A percentile compares a stretch with the other conserved stretches of the same genome.
Evolutionary conservation across 2,888 invertebrate genomes (phyloP).

Genomic region (Dioctria linearis): DNA sequence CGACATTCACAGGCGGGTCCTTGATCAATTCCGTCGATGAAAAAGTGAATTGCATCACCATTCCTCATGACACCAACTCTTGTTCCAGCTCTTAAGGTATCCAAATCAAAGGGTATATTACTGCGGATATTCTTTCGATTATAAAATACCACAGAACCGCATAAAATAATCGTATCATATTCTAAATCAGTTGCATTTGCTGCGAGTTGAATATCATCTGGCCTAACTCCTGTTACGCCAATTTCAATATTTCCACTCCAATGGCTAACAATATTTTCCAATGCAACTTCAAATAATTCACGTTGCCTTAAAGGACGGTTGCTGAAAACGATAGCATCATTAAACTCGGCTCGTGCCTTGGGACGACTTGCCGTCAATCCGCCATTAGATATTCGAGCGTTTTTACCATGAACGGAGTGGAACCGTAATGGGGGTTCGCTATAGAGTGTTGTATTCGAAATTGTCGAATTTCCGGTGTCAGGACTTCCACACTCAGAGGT

Average conservation of each 20-base stretch:
- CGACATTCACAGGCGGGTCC: slow-evolving; percentile 87
- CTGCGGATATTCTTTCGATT: slow-evolving; percentile 87
- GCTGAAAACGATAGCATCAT: slow-evolving; percentile 94
- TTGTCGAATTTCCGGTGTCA: slow-evolving; percentile 82
- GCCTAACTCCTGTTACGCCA: slow-evolving; percentile 90
- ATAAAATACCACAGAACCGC: slow-evolving; percentile 92
- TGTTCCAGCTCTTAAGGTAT: slow-evolving; percentile 83
- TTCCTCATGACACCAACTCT: slow-evolving; percentile 91
- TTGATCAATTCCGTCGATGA: slow-evolving; percentile 88
- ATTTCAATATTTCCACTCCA: slow-evolving; percentile 95
- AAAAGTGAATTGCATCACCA: slow-evolving; percentile 88
- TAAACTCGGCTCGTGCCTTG: slow-evolving; percentile 92
- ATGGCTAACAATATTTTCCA: slow-evolving; percentile 92
- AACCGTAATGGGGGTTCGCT: slow-evolving; percentile 80
- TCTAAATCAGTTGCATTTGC: slow-evolving; percentile 93
- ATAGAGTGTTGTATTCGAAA: slow-evolving; percentile 82
- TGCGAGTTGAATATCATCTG: slow-evolving; percentile 89
- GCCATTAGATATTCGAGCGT: slow-evolving; percentile 87
- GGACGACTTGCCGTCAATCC: slow-evolving; percentile 90
- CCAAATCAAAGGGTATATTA: slow-evolving; percentile 89
- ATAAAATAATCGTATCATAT: slow-evolving; percentile 93
- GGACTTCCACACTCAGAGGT: slow-evolving; percentile 80
- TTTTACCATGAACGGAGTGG: slow-evolving; percentile 90
- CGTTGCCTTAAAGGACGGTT: slow-evolving; percentile 89
- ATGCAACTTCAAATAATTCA: slow-evolving; percentile 91